These are phyloP conservation scores for Magallana ariakensis DNA, from an alignment of 1,140 invertebrate species.

Conservation along the genomic window DNA sequence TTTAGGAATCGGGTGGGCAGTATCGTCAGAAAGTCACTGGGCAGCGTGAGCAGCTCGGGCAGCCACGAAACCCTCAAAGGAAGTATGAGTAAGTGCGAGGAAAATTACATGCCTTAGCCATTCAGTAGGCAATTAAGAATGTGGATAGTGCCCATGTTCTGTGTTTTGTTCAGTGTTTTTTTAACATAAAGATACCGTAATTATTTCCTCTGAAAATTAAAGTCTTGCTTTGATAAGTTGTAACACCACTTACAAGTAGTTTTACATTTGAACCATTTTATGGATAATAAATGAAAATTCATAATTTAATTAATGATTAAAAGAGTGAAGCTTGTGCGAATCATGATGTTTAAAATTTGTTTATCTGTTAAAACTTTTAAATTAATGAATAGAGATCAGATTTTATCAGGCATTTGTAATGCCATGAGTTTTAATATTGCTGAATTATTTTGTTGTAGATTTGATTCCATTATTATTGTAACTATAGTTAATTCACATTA, in stretches of 20 bases:
- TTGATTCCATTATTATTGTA: background rate
- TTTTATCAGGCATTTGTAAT: too few species aligned
- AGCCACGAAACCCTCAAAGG: constrained; percentile 68
- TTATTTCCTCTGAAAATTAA: background rate
- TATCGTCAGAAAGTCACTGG: constrained; percentile 83
- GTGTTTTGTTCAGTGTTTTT: background rate
- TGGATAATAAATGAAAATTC: too few species aligned
- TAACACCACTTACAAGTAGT: too few species aligned
- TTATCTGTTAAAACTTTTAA: too few species aligned
- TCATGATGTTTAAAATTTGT: too few species aligned
- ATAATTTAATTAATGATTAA: too few species aligned
- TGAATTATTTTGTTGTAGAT: constrained; percentile 6
- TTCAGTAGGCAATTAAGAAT: background rate
- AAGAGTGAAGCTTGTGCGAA: too few species aligned
- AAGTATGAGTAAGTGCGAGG: constrained; percentile 59
- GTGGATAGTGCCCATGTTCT: background rate
- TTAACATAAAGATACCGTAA: background rate
- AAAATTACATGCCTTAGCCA: background rate
- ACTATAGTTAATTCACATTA: background rate
- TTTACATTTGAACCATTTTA: too few species aligned
- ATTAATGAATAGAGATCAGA: too few species aligned
- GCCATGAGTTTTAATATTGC: too few species aligned
- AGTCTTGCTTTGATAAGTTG: background rate
- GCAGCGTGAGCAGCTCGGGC: constrained; percentile 70
- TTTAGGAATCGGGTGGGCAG: constrained; percentile 83